These are phyloP conservation scores for Hybos culiciformis DNA, from an alignment of 2,888 invertebrate species.

Conservation along the genomic window DNA sequence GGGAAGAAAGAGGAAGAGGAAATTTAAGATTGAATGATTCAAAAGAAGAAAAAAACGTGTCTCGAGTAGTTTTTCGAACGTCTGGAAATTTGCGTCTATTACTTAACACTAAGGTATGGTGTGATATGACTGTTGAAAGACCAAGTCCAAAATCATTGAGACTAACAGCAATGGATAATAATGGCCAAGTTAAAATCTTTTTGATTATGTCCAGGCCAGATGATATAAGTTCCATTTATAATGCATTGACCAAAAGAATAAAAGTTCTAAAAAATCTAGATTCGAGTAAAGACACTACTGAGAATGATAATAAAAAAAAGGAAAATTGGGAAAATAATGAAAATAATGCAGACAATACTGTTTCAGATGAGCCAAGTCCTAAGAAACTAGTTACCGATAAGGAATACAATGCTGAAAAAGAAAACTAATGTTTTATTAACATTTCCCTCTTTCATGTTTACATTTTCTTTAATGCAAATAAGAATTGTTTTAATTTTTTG, in stretches of 20 bases:
- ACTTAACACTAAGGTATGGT: conserved; percentile 88
- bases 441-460: too few species aligned
- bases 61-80: conserved; percentile 75
- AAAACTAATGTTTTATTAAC: too few species aligned
- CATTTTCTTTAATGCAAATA: too few species aligned
- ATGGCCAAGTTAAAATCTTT: conserved; percentile 73
- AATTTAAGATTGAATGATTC: conserved; percentile 75
- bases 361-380: conserved; percentile 25
- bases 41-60: conserved; percentile 41
- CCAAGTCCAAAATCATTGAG: conserved; percentile 78
- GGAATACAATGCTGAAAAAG: too few species aligned
- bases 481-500: too few species aligned
- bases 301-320: not conserved
- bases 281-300: conserved; percentile 24
- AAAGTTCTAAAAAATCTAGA: conserved; percentile 29
- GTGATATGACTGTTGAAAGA: conserved; percentile 80
- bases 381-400: too few species aligned
- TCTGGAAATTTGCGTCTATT: conserved; percentile 80
- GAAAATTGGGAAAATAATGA: conserved; percentile 19
- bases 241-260: conserved; percentile 46
- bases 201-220: conserved; percentile 62
- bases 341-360: conserved; percentile 13
- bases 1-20: conserved; percentile 87
- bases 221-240: conserved; percentile 51
- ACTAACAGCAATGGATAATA: conserved; percentile 73